A percentile compares a stretch with the other conserved stretches of the same genome.
Conservation (phyloP, 2,113 vertebrate species). For the Ancistrus triradiatus region DNA sequence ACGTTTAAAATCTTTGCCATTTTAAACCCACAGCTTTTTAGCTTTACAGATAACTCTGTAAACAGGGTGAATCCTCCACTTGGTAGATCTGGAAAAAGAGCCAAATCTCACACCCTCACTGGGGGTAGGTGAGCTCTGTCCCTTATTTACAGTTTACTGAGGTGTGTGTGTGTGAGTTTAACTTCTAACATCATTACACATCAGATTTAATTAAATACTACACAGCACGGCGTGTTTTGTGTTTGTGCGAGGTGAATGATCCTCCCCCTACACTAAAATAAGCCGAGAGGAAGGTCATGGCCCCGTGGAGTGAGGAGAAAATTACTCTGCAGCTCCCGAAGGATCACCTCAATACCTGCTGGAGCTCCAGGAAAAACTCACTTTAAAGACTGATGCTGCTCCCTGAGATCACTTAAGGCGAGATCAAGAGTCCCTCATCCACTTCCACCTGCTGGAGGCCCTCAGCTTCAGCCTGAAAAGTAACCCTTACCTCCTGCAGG, state of each 20-base stretch:
- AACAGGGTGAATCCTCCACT: too few species aligned
- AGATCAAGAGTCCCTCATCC: neutral
- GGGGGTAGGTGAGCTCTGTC: conserved; percentile 72
- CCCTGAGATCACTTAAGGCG: neutral
- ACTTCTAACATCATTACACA: too few species aligned
- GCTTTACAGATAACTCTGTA: too few species aligned
- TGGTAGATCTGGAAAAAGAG: conserved; percentile 79
- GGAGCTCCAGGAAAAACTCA: conserved; percentile 68
- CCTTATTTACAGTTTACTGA: conserved; percentile 15
- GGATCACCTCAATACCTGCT: conserved; percentile 73
- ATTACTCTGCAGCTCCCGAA: conserved; percentile 74
- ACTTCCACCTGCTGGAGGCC: too few species aligned
- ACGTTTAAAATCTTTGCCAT: too few species aligned
- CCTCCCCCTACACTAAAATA: conserved; percentile 79
- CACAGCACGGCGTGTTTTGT: too few species aligned
- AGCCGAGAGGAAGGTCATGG: conserved; percentile 77
- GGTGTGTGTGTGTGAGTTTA: too few species aligned
- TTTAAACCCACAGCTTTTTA: too few species aligned
- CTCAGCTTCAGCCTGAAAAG: neutral
- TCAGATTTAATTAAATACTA: too few species aligned
- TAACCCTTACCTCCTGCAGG: neutral
- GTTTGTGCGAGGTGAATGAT: conserved; percentile 57
- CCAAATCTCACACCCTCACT: conserved; percentile 70
- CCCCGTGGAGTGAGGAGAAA: conserved; percentile 71
- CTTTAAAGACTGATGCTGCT: neutral